phyloP scores from a whole-genome alignment of 2,797 vertebrate genomes.

The Lateolabrax maculatus region DNA sequence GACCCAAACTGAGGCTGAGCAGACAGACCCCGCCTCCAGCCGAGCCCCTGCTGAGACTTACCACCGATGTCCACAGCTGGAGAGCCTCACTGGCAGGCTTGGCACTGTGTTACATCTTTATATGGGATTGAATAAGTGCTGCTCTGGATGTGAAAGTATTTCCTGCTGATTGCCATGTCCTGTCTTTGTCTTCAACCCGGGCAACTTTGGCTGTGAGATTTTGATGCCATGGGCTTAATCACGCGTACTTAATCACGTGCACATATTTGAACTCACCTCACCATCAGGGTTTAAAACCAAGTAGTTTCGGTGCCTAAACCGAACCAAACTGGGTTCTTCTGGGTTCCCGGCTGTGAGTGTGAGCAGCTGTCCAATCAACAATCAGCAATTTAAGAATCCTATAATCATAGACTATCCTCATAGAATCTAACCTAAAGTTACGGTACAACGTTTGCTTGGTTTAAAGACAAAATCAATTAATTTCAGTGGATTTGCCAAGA shows the following conservation, averaged over 20 bases:
- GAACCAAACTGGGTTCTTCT: too few relatives aligned
- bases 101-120: slow-evolving; percentile 38
- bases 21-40: slow-evolving; percentile 10
- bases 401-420: too few relatives aligned
- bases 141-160: slow-evolving; percentile 14
- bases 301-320: too few relatives aligned
- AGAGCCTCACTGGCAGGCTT: slow-evolving; percentile 16
- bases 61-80: slow-evolving; percentile 46
- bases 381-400: too few relatives aligned
- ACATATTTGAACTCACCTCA: background rate
- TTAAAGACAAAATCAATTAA: background rate
- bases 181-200: background rate
- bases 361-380: too few relatives aligned
- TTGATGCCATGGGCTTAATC: too few relatives aligned
- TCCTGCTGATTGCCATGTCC: slow-evolving; percentile 7
- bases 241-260: too few relatives aligned
- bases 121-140: slow-evolving; percentile 29
- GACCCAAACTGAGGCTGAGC: slow-evolving; percentile 23
- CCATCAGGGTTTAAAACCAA: too few relatives aligned
- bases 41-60: slow-evolving; percentile 19
- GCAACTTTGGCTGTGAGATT: too few relatives aligned
- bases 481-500: background rate
- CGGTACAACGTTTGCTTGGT: too few relatives aligned
- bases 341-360: too few relatives aligned
- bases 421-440: too few relatives aligned